These are phyloP conservation scores for Sciaenops ocellatus DNA, from an alignment of 2,797 vertebrate genomes.

Conservation along the genomic window DNA sequence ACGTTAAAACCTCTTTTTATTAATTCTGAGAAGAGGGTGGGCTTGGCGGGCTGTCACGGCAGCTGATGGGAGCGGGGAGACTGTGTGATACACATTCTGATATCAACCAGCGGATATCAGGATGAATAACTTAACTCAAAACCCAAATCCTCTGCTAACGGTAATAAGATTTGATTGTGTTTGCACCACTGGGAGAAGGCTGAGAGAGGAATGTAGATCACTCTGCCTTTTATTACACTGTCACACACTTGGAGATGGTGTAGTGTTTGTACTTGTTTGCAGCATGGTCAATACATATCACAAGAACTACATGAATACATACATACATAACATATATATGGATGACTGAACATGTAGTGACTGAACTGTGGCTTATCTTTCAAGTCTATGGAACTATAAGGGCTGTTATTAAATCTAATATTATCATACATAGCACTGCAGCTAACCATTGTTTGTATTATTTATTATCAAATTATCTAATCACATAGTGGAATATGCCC, in stretches of 20 bases:
- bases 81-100: constrained; percentile 15
- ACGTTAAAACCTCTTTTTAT: constrained; percentile 66
- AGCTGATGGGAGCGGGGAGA: constrained; percentile 42
- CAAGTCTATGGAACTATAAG: not conserved
- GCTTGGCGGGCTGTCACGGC: constrained; percentile 33
- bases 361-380: not conserved
- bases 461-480: too few relatives aligned
- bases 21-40: constrained; percentile 43
- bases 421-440: not conserved
- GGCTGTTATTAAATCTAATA: not conserved
- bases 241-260: not conserved
- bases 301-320: not conserved
- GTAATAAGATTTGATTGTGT: constrained; percentile 33
- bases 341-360: not conserved
- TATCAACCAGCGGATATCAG: constrained; percentile 43
- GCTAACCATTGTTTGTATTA: not conserved
- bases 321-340: not conserved
- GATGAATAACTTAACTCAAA: constrained; percentile 44
- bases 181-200: not conserved
- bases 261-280: not conserved
- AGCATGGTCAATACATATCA: not conserved
- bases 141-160: constrained; percentile 21
- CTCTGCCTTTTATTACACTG: not conserved
- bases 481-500: too few relatives aligned
- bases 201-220: not conserved